These are phyloP conservation scores for Coregonus ussuriensis DNA, from an alignment of 2,797 vertebrate genomes.

Conservation along the genomic window DNA sequence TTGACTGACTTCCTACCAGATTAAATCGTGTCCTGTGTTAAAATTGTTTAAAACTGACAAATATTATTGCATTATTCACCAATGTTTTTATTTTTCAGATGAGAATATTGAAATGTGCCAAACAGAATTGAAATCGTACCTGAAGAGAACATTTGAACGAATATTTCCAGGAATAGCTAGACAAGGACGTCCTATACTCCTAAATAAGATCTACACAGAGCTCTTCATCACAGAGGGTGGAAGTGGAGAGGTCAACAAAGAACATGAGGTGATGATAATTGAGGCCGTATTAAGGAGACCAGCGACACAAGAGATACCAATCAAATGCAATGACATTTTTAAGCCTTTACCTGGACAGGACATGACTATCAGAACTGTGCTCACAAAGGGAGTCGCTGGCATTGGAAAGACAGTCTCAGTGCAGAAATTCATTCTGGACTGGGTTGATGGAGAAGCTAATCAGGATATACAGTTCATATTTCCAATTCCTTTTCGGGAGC, in stretches of 20 bases:
- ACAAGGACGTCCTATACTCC: constrained; percentile 7
- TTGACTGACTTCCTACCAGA: background rate
- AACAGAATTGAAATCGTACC: no score
- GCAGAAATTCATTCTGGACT: no score
- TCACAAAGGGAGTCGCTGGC: constrained; percentile 7
- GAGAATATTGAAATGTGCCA: no score
- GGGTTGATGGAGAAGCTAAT: no score
- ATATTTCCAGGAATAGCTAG: background rate
- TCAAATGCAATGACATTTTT: constrained; percentile 15
- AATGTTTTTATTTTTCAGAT: no score
- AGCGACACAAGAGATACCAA: no score
- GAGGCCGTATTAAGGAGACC: no score
- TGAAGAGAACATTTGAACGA: background rate
- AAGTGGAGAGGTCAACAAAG: background rate
- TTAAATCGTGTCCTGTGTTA: background rate
- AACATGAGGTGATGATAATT: no score
- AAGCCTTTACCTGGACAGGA: background rate
- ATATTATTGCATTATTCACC: no score
- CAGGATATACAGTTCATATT: background rate
- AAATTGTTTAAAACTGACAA: background rate
- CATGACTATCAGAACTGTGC: background rate
- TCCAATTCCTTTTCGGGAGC: constrained; percentile 29
- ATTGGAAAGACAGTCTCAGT: constrained; percentile 5
- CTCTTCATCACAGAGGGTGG: constrained; percentile 20
- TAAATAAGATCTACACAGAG: constrained; percentile 35